A percentile compares a stretch with the other conserved stretches of the same genome.
phyloP scores from a whole-genome alignment of 1,140 invertebrate genomes.

The Hylyphantes graminicola region DNA sequence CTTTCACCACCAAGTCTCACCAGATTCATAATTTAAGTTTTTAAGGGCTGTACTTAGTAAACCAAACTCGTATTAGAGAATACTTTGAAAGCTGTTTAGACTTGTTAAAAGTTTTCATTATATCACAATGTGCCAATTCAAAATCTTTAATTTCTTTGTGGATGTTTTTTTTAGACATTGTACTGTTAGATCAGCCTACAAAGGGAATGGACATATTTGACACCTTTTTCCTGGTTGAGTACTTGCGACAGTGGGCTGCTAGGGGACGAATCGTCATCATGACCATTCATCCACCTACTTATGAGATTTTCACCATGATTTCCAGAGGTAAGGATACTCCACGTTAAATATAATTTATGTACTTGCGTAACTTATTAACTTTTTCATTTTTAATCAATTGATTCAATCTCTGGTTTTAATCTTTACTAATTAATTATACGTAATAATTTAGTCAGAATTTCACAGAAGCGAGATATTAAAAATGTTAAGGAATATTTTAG shows the following conservation, averaged over 20 bases:
- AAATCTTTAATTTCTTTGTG: not conserved
- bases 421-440: too few species aligned
- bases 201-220: constrained; percentile 96
- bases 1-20: too few species aligned
- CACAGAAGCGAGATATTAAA: too few species aligned
- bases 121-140: not conserved
- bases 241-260: constrained; percentile 90
- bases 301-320: constrained; percentile 95
- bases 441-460: too few species aligned
- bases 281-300: constrained; percentile 92
- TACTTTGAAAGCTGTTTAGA: too few species aligned
- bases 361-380: too few species aligned
- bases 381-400: too few species aligned
- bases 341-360: too few species aligned
- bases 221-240: constrained; percentile 94
- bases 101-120: too few species aligned
- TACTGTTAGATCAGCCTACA: constrained; percentile 89
- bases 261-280: constrained; percentile 87
- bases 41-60: not conserved
- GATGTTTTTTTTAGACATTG: constrained; percentile 74
- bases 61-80: not conserved
- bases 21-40: not conserved
- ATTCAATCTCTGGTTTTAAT: too few species aligned
- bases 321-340: constrained; percentile 69
- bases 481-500: too few species aligned